A percentile compares a stretch with the other conserved stretches of the same genome.
Conservation (phyloP, 23 tunicate species). For the Phallusia fumigata region DNA sequence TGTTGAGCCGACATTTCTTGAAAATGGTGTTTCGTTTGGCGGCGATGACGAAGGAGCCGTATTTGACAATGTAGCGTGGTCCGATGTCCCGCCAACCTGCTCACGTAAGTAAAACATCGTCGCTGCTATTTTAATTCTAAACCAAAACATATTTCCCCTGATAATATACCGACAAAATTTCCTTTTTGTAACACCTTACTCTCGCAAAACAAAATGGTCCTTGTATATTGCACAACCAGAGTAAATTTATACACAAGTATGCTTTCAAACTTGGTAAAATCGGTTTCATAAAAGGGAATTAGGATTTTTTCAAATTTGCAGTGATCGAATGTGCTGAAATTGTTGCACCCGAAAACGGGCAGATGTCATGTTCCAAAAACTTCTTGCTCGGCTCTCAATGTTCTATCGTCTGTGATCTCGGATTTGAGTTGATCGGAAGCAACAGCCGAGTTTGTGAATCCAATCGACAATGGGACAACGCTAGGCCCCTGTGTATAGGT, state of each 20-base stretch:
- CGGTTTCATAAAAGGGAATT: no score
- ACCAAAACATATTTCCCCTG: no score
- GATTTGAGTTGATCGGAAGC: constrained; percentile 62
- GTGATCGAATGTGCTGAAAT: constrained; percentile 28
- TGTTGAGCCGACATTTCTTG: background rate
- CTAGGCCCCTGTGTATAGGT: constrained; percentile 39
- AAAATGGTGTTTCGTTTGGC: background rate
- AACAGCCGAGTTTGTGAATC: constrained; percentile 22
- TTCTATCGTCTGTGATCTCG: constrained; percentile 50
- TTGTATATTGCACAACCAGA: no score
- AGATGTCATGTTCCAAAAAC: constrained; percentile 38
- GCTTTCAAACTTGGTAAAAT: no score
- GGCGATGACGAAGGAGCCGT: background rate
- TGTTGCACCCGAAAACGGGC: constrained; percentile 47
- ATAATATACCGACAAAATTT: no score
- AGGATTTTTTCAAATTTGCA: background rate
- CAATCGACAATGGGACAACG: constrained; percentile 24
- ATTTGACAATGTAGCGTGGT: background rate
- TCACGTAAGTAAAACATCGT: background rate
- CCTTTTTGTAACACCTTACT: no score
- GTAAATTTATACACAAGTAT: no score
- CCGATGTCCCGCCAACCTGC: background rate
- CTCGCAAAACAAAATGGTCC: no score
- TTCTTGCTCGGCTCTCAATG: constrained; percentile 72
- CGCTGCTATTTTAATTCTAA: no score